phyloP scores from a whole-genome alignment of 30 jellyfish, hydroid and myxozoan genomes.

The Cassiopea andromeda region DNA sequence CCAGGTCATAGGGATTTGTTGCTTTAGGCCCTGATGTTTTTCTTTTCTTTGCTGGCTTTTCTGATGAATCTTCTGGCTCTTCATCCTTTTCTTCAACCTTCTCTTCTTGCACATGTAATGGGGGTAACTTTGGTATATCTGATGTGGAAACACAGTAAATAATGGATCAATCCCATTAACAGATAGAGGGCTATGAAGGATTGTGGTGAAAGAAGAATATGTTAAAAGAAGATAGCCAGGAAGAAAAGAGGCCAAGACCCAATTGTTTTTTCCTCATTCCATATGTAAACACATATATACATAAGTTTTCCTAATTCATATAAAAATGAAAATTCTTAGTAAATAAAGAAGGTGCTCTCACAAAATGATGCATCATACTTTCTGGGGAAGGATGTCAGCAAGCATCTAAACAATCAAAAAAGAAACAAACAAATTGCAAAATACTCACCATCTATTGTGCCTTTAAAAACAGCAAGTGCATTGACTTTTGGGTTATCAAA shows the following conservation, averaged over 20 bases:
- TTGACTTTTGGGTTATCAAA: conserved; percentile 94
- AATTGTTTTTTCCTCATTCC: too few relatives aligned
- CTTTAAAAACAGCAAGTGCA: conserved; percentile 92
- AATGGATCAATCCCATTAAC: neutral
- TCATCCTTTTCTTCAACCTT: conserved; percentile 73
- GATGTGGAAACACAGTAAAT: neutral
- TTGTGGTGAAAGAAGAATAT: too few relatives aligned
- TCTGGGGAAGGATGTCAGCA: too few relatives aligned
- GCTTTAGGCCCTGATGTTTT: conserved; percentile 96
- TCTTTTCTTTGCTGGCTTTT: conserved; percentile 86
- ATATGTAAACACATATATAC: too few relatives aligned
- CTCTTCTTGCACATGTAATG: conserved; percentile 69
- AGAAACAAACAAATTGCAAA: neutral
- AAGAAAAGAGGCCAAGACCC: too few relatives aligned
- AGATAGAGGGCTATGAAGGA: too few relatives aligned
- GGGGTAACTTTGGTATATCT: conserved; percentile 93
- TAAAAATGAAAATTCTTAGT: too few relatives aligned
- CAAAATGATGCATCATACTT: too few relatives aligned
- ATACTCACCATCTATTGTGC: conserved; percentile 89
- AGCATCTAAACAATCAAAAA: too few relatives aligned
- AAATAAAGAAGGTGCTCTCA: too few relatives aligned
- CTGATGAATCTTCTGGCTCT: conserved; percentile 78
- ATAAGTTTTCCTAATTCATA: too few relatives aligned
- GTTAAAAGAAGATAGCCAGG: too few relatives aligned
- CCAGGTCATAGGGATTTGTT: conserved; percentile 88